Base-by-base conservation (phyloP, 2,888 invertebrate genomes). In the Cryptus viduatorius region DNA sequence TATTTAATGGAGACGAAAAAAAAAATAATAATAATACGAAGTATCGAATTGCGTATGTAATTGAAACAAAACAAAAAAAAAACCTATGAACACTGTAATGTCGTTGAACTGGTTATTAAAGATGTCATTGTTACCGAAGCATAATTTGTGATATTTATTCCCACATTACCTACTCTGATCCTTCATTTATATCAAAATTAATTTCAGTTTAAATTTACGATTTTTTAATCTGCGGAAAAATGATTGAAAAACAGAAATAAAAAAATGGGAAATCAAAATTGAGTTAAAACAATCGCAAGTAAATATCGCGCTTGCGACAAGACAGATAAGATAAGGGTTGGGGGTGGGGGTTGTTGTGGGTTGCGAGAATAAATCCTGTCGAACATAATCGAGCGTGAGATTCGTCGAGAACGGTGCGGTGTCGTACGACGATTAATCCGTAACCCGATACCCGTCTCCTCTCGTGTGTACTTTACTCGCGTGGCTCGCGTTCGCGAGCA, bases 51-150 rank as follows among this genome's bases (percentile, higher is more conserved):
- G 89, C 88, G 88, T 88, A 90, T 90, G 90, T 89, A 90, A 90
- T 89, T 90, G 89, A 89, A 88, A 87, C 82, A 87, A 89, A 82
- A 76, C 56, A 61, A 82, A 77, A 59, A 64, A 79, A 82, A 75
- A 83, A 79, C 82, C 75, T 81, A 85, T 86, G 83, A 85, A 87
- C 87, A 87, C 83, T 87, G 87, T 87, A 87, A 87, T 81, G 86
- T 93, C 93, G 93, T 93, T 93, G 91, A 93, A 93, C 89, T 91
- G 91, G 91, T 93, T 93, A 93, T 93, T 93, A 93, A 93, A 93
- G 90, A 93, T 92, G 92, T 93, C 93, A 93, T 93, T 93, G 93
- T 93, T 93, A 93, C 92, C 90, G 91, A 93, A 93, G 89, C 90
- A 91, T 91, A 91, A 84, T 86, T 82, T 48, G 79, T 79, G 84